Base-by-base conservation (phyloP, 1,140 invertebrate species). In the Drosophila equinoxialis region DNA sequence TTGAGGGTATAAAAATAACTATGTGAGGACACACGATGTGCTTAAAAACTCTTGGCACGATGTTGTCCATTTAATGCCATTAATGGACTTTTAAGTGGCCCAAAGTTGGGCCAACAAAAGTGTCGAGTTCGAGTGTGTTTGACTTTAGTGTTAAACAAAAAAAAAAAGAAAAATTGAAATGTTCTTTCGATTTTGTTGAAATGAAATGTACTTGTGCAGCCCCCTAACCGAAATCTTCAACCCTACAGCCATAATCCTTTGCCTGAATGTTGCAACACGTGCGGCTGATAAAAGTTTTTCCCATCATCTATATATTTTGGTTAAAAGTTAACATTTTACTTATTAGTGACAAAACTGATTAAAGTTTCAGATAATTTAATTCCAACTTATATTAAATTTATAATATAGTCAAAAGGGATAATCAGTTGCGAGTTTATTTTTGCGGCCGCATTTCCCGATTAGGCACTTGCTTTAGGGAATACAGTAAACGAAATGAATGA, bases 21-120 rank as follows among this genome's bases (percentile, higher is more conserved):
- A n/a, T 59, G 58, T 48, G 54, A 17, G 13, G 72, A 73, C 72
- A 87, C 79, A 87, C 79, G 87, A 77, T 86, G 84, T 79, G 79
- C 79, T 74, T 69, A 71, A 87, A 87, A 82, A 59, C 57, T 59
- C 72, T 73, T 70, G 45, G 65, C 68, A 83, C 70, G 83, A 83
- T 87, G 84, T 89, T 87, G 84, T 89, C 73, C 84, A 83, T 80
- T 86, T 86, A 86, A 83, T 87, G 79, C 83, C 83, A 87, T 89
- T 87, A 87, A 87, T 89, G 83, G 83, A 87, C 79, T 87, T 89
- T 87, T 87, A 87, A 89, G 84, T 87, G 83, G 80, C 74, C 14
- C 55, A 37, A 35, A 59, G 57, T 51, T 51, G 45, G 71, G 61
- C 79, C 79, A 87, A 80, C 84, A 82, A 74, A 51, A 74, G 79